A percentile compares a stretch with the other conserved stretches of the same genome.
phyloP scores from a whole-genome alignment of 2,888 invertebrate genomes.

The Beris chalybata region DNA sequence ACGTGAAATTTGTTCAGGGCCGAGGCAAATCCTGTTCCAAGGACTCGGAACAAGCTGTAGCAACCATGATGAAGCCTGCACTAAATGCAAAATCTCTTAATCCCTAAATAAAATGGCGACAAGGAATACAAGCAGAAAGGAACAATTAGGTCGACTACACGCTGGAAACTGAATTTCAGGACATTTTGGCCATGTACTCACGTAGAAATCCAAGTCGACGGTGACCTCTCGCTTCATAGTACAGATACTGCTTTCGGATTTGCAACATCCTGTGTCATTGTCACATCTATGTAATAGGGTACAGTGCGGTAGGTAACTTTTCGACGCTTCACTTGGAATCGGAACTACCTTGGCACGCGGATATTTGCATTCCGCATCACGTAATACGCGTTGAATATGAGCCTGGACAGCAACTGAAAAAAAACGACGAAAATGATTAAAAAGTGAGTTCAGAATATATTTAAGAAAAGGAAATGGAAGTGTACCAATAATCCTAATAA shows the following conservation, averaged over 20 bases:
- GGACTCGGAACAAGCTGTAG: too few species aligned
- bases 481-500: too few species aligned
- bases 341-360: constrained; percentile 49
- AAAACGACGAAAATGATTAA: not conserved
- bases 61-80: not conserved
- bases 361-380: constrained; percentile 46
- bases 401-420: constrained; percentile 33
- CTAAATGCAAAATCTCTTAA: not conserved
- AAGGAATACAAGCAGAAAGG: not conserved
- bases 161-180: not conserved
- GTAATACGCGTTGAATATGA: constrained; percentile 45
- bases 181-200: constrained; percentile 42
- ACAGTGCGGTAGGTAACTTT: constrained; percentile 78
- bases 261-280: constrained; percentile 85
- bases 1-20: too few species aligned
- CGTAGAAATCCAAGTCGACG: constrained; percentile 49
- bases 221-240: constrained; percentile 66
- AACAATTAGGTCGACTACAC: not conserved
- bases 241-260: constrained; percentile 69
- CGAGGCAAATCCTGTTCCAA: too few species aligned
- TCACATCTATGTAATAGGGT: constrained; percentile 85
- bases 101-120: not conserved
- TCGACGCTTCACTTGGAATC: constrained; percentile 57
- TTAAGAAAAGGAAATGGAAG: too few species aligned
- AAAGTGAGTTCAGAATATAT: not conserved